These are phyloP conservation scores for Trissolcus japonicus DNA, from an alignment of 2,888 invertebrate species.

Conservation along the genomic window DNA sequence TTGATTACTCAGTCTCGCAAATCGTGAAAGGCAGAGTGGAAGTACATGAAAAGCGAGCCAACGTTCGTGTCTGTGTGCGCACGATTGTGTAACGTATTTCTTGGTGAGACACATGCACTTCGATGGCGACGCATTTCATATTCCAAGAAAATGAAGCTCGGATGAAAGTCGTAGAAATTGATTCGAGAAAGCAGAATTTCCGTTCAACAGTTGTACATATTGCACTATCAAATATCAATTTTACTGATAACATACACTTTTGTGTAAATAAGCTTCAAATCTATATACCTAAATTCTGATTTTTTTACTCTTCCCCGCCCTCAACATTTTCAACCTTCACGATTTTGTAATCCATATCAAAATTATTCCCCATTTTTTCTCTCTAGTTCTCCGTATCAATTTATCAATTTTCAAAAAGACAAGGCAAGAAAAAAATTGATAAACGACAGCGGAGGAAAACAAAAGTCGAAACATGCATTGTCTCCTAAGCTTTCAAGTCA, in stretches of 20 bases:
- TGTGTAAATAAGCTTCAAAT: constrained; percentile 36
- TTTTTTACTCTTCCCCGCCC: background rate
- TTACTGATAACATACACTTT: constrained; percentile 49
- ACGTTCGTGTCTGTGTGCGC: constrained; percentile 8
- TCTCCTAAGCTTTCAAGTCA: constrained; percentile 56
- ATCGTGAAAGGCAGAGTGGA: background rate
- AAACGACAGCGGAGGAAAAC: constrained; percentile 52
- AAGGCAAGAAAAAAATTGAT: constrained; percentile 8
- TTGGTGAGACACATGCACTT: constrained; percentile 38
- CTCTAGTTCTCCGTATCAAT: too few relatives aligned
- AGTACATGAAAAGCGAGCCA: background rate
- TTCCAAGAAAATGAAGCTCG: constrained; percentile 48
- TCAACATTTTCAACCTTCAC: too few relatives aligned
- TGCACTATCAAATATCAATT: constrained; percentile 57
- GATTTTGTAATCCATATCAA: too few relatives aligned
- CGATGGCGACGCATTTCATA: constrained; percentile 50
- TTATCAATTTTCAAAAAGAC: too few relatives aligned
- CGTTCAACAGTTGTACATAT: constrained; percentile 48
- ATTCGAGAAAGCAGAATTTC: constrained; percentile 50
- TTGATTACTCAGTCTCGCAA: constrained; percentile 40
- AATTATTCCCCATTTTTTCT: too few relatives aligned
- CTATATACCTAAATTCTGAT: constrained; percentile 14
- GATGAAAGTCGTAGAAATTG: constrained; percentile 57
- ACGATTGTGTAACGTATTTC: constrained; percentile 34
- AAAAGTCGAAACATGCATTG: constrained; percentile 55